A percentile compares a stretch with the other conserved stretches of the same genome.
phyloP scores from a whole-genome alignment of 1,140 invertebrate species.

The Gonioctena quinquepunctata region DNA sequence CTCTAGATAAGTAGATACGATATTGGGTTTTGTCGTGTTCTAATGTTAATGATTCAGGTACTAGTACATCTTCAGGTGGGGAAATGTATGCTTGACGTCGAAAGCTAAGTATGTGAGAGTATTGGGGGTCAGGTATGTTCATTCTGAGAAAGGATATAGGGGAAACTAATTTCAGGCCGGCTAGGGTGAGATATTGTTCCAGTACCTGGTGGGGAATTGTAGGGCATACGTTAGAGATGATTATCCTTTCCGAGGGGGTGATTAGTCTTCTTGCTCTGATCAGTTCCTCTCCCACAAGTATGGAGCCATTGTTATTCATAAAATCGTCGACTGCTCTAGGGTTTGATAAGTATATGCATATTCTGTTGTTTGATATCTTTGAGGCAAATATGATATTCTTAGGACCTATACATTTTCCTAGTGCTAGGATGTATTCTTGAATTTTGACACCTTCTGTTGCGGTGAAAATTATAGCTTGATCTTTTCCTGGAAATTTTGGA shows the following conservation, averaged over 20 bases:
- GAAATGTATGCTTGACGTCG: slow-evolving; percentile 1
- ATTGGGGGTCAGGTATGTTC: neutral
- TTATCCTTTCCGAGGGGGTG: neutral
- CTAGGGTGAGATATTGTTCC: neutral
- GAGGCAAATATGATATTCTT: slow-evolving; percentile 14
- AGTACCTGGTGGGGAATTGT: slow-evolving; percentile 2
- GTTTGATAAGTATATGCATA: slow-evolving; percentile 5
- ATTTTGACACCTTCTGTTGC: neutral
- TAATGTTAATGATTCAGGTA: neutral
- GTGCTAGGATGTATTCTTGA: slow-evolving; percentile 5
- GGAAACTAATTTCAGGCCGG: slow-evolving; percentile 1
- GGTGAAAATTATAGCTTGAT: slow-evolving; percentile 11
- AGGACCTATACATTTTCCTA: neutral
- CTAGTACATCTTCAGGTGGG: neutral
- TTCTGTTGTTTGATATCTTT: slow-evolving; percentile 9
- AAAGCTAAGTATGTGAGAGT: slow-evolving; percentile 4
- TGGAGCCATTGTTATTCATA: neutral
- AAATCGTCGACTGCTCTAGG: neutral
- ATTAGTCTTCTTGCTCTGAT: neutral
- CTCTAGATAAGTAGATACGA: neutral
- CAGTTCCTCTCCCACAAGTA: neutral
- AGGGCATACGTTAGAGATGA: slow-evolving; percentile 9
- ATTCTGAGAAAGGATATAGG: neutral
- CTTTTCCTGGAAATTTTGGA: neutral
- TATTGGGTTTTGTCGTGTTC: neutral